phyloP scores from a whole-genome alignment of 2,113 vertebrate genomes.

The Austrofundulus limnaeus region DNA sequence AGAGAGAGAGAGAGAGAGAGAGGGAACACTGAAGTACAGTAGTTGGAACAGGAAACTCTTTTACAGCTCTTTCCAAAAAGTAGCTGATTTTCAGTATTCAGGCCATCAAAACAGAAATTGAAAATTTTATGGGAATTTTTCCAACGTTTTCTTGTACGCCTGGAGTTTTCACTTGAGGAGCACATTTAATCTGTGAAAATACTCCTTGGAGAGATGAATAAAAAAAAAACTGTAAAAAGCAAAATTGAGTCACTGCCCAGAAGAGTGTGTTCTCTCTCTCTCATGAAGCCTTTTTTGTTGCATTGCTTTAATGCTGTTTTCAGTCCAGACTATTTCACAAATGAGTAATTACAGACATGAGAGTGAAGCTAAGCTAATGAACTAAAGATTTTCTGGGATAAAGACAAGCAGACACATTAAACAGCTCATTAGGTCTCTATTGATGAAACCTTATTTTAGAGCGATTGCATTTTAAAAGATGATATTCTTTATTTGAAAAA shows the following conservation, averaged over 20 bases:
- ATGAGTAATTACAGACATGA: background rate
- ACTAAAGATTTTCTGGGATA: background rate
- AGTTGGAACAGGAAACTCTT: too few relatives aligned
- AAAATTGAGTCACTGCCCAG: background rate
- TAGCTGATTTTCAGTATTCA: background rate
- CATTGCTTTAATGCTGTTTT: background rate
- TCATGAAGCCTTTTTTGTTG: background rate
- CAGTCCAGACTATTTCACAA: background rate
- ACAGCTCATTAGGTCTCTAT: background rate
- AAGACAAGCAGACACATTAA: background rate
- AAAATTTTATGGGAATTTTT: too few relatives aligned
- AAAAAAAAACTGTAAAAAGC: too few relatives aligned
- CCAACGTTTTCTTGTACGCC: background rate
- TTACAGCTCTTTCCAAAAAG: too few relatives aligned
- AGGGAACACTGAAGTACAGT: too few relatives aligned
- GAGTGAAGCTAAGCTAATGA: constrained; percentile 6
- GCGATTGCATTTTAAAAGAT: background rate
- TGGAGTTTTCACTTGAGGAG: constrained; percentile 3
- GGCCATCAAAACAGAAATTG: background rate
- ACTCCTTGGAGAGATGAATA: too few relatives aligned
- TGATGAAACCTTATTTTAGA: background rate
- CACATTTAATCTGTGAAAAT: background rate
- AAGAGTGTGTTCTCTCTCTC: too few relatives aligned
- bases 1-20: too few relatives aligned
- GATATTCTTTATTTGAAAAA: background rate